Percentiles rank a stretch among this genome's conserved stretches.
phyloP scores from a whole-genome alignment of 2,113 vertebrate genomes.

The Hippocampus comes region DNA sequence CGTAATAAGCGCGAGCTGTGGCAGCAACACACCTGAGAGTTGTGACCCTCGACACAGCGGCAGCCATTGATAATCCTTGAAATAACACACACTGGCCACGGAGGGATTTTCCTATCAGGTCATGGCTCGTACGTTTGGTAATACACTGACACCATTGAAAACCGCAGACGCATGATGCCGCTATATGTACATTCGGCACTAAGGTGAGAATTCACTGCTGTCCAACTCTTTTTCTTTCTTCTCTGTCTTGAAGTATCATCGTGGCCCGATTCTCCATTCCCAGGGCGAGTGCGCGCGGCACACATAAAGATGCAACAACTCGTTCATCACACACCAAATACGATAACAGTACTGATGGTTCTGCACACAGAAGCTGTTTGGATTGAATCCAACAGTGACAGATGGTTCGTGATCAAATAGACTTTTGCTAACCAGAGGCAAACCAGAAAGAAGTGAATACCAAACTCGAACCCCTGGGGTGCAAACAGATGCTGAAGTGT shows the following conservation, averaged over 20 bases:
- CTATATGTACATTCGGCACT: constrained; percentile 35
- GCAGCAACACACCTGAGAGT: constrained; percentile 13
- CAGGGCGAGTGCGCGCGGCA: constrained; percentile 2
- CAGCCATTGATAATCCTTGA: constrained; percentile 40
- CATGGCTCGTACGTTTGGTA: constrained; percentile 21
- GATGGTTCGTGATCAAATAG: constrained; percentile 29
- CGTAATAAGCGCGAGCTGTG: background rate
- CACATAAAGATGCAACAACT: constrained; percentile 29
- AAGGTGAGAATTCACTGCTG: constrained; percentile 29
- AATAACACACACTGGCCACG: constrained; percentile 35
- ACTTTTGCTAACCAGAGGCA: constrained; percentile 35
- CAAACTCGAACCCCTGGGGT: constrained; percentile 36
- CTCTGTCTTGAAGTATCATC: constrained; percentile 26
- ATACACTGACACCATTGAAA: constrained; percentile 42
- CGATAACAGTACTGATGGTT: constrained; percentile 3
- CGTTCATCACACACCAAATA: constrained; percentile 10
- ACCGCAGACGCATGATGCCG: constrained; percentile 22
- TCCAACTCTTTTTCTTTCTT: constrained; percentile 7
- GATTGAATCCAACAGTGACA: constrained; percentile 29
- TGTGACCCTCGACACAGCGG: constrained; percentile 17
- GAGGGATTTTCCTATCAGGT: constrained; percentile 18
- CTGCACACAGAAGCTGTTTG: constrained; percentile 31
- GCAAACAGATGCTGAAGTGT: constrained; percentile 30
- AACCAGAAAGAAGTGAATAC: constrained; percentile 38
- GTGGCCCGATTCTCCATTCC: constrained; percentile 5